phyloP scores from a whole-genome alignment of 2,113 vertebrate genomes.

The Laticauda colubrina region DNA sequence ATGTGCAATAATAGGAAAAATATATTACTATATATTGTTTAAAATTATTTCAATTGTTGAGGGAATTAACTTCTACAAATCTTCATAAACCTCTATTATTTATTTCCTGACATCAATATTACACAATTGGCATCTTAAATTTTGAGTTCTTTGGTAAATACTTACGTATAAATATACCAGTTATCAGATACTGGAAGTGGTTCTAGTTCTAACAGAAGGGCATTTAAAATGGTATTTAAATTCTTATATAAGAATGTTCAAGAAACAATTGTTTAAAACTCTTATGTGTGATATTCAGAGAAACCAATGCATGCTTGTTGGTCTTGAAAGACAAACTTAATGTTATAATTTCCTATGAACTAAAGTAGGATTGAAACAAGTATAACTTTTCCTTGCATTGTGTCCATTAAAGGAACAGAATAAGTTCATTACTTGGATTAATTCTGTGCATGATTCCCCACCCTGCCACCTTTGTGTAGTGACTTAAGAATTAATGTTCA shows the following conservation, averaged over 20 bases:
- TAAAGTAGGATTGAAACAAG: not conserved
- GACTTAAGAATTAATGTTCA: conserved; percentile 63
- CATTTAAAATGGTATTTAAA: conserved; percentile 30
- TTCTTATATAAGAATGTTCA: conserved; percentile 35
- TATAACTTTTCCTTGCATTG: conserved; percentile 7
- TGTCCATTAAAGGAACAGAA: conserved; percentile 13
- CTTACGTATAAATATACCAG: conserved; percentile 48
- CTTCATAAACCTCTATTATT: conserved; percentile 51
- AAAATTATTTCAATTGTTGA: conserved; percentile 52
- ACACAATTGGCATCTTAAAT: conserved; percentile 59
- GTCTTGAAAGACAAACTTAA: not conserved
- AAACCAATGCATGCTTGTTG: not conserved
- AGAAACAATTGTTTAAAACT: conserved; percentile 39
- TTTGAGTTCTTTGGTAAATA: conserved; percentile 73
- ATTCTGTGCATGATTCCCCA: conserved; percentile 62
- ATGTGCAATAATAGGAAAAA: conserved; percentile 8
- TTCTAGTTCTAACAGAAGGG: conserved; percentile 35
- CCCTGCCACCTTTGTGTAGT: conserved; percentile 64
- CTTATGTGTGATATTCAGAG: conserved; percentile 31
- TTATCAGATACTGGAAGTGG: conserved; percentile 45
- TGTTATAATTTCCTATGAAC: conserved; percentile 2
- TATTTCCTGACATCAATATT: conserved; percentile 58
- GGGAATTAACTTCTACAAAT: conserved; percentile 53
- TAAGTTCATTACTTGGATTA: conserved; percentile 42
- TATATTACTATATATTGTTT: conserved; percentile 51